phyloP scores from a whole-genome alignment of 2,113 vertebrate genomes.

The Nannospalax galili region DNA sequence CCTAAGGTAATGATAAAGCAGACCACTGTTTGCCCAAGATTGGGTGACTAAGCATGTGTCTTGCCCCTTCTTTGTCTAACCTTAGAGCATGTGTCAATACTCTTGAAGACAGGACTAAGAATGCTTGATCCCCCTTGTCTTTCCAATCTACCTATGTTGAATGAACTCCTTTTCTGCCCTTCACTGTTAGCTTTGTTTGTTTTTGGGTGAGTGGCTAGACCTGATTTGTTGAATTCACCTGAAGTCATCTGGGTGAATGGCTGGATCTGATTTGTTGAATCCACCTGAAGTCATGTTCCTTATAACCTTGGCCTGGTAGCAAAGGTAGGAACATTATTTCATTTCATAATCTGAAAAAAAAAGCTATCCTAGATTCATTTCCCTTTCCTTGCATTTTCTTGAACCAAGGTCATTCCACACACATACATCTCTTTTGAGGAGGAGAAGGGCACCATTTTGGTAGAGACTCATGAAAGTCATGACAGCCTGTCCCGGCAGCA shows the following conservation, averaged over 20 bases:
- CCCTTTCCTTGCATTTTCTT: background rate
- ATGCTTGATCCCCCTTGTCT: background rate
- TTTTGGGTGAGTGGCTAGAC: background rate
- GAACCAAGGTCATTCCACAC: background rate
- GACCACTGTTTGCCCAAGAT: background rate
- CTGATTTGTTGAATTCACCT: background rate
- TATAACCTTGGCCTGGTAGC: background rate
- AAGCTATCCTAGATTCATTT: background rate
- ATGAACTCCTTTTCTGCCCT: background rate
- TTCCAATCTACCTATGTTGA: background rate
- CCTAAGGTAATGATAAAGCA: background rate
- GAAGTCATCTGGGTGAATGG: background rate
- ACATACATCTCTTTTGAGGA: background rate
- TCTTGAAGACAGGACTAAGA: background rate
- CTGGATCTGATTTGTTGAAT: background rate
- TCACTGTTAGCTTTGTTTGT: background rate
- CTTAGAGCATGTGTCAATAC: background rate
- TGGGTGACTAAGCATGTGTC: background rate
- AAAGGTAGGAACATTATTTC: background rate
- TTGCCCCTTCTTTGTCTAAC: background rate
- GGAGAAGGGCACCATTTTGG: background rate
- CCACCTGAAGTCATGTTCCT: background rate
- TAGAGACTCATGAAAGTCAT: background rate
- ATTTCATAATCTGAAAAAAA: background rate
- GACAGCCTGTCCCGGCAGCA: background rate